A percentile compares a stretch with the other conserved stretches of the same genome.
Evolutionary conservation across 2,888 invertebrate species (phyloP).

Genomic region (Limenitis arthemis): DNA sequence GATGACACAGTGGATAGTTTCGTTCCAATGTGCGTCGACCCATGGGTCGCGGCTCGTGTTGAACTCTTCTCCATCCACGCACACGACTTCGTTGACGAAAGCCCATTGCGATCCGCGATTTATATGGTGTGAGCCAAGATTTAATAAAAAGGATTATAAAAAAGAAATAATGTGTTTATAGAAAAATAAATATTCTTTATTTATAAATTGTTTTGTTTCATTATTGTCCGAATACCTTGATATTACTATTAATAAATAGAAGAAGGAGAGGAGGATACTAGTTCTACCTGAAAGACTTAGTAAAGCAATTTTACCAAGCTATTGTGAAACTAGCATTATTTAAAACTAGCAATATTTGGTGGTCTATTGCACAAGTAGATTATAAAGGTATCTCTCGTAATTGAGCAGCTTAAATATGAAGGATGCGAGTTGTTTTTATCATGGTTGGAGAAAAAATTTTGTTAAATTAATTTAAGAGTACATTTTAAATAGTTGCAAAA

Average conservation of each 20-base stretch:
- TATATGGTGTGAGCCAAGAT: slow-evolving; percentile 50
- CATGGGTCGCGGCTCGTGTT: slow-evolving; percentile 46
- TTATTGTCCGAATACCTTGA: background rate
- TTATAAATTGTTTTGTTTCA: slow-evolving; percentile 41
- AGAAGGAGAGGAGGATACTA: too few species aligned
- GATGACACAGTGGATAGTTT: too few species aligned
- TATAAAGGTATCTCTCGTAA: background rate
- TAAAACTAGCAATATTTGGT: too few species aligned
- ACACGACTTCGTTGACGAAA: slow-evolving; percentile 67
- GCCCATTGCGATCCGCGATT: slow-evolving; percentile 62
- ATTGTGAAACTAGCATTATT: too few species aligned
- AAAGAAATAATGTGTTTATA: slow-evolving; percentile 65
- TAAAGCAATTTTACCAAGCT: too few species aligned
- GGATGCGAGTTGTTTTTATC: background rate
- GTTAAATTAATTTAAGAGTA: too few species aligned
- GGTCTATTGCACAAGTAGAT: background rate
- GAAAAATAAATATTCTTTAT: slow-evolving; percentile 71
- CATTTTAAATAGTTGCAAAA: too few species aligned
- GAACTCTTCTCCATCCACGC: slow-evolving; percentile 64
- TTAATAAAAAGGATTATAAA: slow-evolving; percentile 44
- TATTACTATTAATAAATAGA: background rate
- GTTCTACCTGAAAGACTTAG: too few species aligned
- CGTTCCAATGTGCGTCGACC: slow-evolving; percentile 18
- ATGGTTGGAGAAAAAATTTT: too few species aligned
- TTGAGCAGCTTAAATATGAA: background rate